Evolutionary conservation across 1,140 invertebrate genomes (phyloP), one percentile per base, ranked within the genome.

Genomic region (Aphelinus atriplicis): DNA sequence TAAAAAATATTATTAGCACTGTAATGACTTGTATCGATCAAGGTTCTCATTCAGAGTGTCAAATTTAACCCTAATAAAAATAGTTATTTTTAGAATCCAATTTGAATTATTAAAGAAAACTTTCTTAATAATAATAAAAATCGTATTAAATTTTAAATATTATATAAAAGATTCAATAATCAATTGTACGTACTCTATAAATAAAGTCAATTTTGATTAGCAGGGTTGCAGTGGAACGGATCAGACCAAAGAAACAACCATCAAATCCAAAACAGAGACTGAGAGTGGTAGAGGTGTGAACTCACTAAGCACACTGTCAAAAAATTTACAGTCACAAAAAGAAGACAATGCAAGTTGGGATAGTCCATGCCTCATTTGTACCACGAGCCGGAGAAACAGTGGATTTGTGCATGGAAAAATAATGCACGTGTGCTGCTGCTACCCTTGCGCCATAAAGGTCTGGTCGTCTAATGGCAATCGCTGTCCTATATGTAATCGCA

Each of bases 381-480:
- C 88, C 3, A 80, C 84, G 0, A 88, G 88, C 47, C 91, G 91
- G 0, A 92, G 92, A 80, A 90, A 92, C 71, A 91, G 90, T 3
- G 89, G 91, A 9, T 93, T 93, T 79, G 89, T 92, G 2, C 92
- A 93, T 79, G 90, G 91, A 1, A 88, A 88, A 7, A 90, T 90
- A 58, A 89, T 88, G 0, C 92, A 93, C 77, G 90, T 91, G 51
- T 92, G 90, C 80, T 92, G 91, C 77, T 93, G 92, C 82, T 93
- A 93, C 80, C 89, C 88, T 72, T 93, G 92, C 80, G 91, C 91
- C 0, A 85, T 91, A 51, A 90, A 90, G 82, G 89, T 91, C 6
- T 92, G 91, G 90, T 87, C 84, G 50, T 89, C 86, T 10, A 89
- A 89, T 63, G 62, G 56, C 1, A 91, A 90, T 78, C 84, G 90